A percentile compares a stretch with the other conserved stretches of the same genome.
phyloP scores from a whole-genome alignment of 2,888 invertebrate genomes.

The Trichopoda pennipes region DNA sequence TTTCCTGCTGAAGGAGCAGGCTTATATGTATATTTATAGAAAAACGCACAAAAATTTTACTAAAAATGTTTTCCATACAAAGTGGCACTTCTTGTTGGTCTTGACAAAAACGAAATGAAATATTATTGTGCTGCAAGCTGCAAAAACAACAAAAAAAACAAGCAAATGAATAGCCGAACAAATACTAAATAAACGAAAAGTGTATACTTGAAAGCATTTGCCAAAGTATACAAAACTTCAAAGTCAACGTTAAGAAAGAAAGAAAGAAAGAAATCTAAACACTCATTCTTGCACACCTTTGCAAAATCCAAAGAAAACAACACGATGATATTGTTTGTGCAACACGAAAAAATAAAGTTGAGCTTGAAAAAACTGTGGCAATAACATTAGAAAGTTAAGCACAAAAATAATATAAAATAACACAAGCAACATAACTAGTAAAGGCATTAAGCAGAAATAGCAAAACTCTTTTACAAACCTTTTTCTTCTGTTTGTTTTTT shows the following conservation, averaged over 20 bases:
- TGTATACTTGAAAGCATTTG: constrained; percentile 63
- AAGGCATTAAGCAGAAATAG: constrained; percentile 17
- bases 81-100: constrained; percentile 60
- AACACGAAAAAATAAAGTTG: constrained; percentile 21
- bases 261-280: background rate
- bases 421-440: constrained; percentile 14
- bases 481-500: no score
- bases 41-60: constrained; percentile 35
- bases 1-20: constrained; percentile 9
- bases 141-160: background rate
- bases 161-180: constrained; percentile 19
- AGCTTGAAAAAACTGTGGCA: constrained; percentile 58
- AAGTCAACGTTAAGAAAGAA: constrained; percentile 59
- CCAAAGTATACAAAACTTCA: constrained; percentile 61
- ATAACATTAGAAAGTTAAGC: constrained; percentile 62
- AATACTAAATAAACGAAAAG: constrained; percentile 58
- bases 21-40: no score
- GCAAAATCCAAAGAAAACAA: constrained; percentile 42
- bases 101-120: constrained; percentile 52
- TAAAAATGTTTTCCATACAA: constrained; percentile 40
- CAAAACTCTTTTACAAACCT: constrained; percentile 8
- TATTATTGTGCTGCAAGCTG: constrained; percentile 21
- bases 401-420: constrained; percentile 45
- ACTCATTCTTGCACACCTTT: background rate
- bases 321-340: constrained; percentile 22